Evolutionary conservation across 2,888 invertebrate species (phyloP).

Genomic region (Latrodectus elegans): DNA sequence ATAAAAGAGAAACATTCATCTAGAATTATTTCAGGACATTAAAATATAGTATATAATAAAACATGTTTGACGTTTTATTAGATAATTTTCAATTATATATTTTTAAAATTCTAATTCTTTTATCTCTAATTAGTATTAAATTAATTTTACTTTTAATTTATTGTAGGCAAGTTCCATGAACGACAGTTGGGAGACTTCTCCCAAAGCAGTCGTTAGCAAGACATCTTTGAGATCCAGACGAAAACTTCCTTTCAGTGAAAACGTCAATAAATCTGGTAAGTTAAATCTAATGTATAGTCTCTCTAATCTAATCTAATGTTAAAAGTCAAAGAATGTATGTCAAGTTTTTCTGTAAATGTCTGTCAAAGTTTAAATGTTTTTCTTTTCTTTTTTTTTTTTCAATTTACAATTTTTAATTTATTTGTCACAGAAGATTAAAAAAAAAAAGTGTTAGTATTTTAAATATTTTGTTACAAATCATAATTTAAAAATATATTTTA

Average conservation of each 20-base stretch:
- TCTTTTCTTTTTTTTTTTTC: too few relatives aligned
- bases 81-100: not conserved
- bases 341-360: not conserved
- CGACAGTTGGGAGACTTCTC: slow-evolving; percentile 8
- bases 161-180: slow-evolving; percentile 47
- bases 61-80: not conserved
- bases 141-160: not conserved
- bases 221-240: slow-evolving; percentile 17
- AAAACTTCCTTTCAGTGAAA: slow-evolving; percentile 46
- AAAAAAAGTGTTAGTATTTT: too few relatives aligned
- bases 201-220: slow-evolving; percentile 2
- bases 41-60: not conserved
- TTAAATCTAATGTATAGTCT: not conserved
- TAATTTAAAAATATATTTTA: too few relatives aligned
- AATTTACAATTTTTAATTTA: too few relatives aligned
- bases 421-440: too few relatives aligned
- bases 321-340: not conserved
- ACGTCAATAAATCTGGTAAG: slow-evolving; percentile 15
- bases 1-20: too few relatives aligned
- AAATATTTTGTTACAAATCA: too few relatives aligned
- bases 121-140: not conserved
- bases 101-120: not conserved
- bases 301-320: too few relatives aligned
- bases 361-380: too few relatives aligned
- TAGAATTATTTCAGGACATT: too few relatives aligned